Percentiles rank a stretch among this genome's conserved stretches.
These are phyloP conservation scores for Philotrypesis tridentata DNA, from an alignment of 1,140 invertebrate genomes.

Conservation along the genomic window DNA sequence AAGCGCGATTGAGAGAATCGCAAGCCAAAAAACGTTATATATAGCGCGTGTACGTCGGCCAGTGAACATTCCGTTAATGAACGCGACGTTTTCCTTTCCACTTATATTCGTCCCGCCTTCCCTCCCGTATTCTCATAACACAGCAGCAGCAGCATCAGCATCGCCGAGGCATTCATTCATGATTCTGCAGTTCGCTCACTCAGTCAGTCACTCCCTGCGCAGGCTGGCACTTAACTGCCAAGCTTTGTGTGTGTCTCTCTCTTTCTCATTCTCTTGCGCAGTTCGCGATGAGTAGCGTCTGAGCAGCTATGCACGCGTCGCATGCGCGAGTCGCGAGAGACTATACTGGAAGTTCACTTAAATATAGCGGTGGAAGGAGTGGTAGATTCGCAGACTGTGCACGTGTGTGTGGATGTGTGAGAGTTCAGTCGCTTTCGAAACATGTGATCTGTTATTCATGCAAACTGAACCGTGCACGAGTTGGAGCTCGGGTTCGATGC, in stretches of 20 bases:
- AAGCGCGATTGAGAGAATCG: not conserved
- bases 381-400: not conserved
- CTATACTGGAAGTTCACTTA: not conserved
- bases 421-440: slow-evolving; percentile 2
- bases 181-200: not conserved
- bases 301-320: slow-evolving; percentile 54
- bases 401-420: not conserved
- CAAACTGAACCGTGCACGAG: not conserved
- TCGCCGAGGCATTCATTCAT: not conserved
- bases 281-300: slow-evolving; percentile 14
- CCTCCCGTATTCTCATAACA: not conserved
- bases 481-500: not conserved
- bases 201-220: slow-evolving; percentile 11
- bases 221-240: not conserved
- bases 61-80: slow-evolving; percentile 39
- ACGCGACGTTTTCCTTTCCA: not conserved
- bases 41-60: not conserved
- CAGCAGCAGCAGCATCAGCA: not conserved
- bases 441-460: slow-evolving; percentile 41
- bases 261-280: slow-evolving; percentile 1
- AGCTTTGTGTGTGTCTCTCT: slow-evolving; percentile 38
- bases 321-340: not conserved
- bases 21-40: not conserved
- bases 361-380: not conserved
- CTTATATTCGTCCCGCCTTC: slow-evolving; percentile 4